Conservation (phyloP, 2,888 invertebrate species). For the Leptogaster cylindrica region DNA sequence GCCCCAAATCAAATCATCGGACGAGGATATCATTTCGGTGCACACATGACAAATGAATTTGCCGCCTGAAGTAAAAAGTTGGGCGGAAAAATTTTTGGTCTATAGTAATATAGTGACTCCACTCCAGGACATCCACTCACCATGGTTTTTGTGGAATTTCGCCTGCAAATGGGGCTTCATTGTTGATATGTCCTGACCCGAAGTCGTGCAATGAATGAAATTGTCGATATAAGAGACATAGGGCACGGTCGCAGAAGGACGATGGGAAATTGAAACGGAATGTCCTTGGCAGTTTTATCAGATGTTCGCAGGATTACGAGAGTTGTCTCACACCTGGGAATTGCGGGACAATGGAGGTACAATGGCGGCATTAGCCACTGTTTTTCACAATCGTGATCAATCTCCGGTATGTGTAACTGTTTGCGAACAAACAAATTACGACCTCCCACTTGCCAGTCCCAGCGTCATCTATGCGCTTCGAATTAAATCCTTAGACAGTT, state of each 20-base stretch:
- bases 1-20: background rate
- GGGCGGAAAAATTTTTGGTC: background rate
- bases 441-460: too few species aligned
- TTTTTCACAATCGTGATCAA: too few species aligned
- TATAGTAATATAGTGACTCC: background rate
- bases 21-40: background rate
- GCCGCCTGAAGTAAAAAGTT: background rate
- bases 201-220: background rate
- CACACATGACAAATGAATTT: background rate
- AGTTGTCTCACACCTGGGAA: too few species aligned
- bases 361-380: too few species aligned
- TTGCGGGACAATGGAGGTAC: too few species aligned
- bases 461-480: too few species aligned
- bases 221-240: background rate
- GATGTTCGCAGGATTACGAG: background rate
- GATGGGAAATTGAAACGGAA: background rate
- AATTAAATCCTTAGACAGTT: background rate
- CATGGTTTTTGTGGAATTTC: background rate
- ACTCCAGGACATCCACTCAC: background rate
- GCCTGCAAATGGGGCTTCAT: constrained; percentile 5
- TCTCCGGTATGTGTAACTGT: too few species aligned
- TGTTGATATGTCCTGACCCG: background rate
- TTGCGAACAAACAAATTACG: too few species aligned
- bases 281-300: background rate
- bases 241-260: background rate